Percentiles rank a stretch among this genome's conserved stretches.
phyloP scores from a whole-genome alignment of 2,797 vertebrate genomes.

The Ispidina lecontei region DNA sequence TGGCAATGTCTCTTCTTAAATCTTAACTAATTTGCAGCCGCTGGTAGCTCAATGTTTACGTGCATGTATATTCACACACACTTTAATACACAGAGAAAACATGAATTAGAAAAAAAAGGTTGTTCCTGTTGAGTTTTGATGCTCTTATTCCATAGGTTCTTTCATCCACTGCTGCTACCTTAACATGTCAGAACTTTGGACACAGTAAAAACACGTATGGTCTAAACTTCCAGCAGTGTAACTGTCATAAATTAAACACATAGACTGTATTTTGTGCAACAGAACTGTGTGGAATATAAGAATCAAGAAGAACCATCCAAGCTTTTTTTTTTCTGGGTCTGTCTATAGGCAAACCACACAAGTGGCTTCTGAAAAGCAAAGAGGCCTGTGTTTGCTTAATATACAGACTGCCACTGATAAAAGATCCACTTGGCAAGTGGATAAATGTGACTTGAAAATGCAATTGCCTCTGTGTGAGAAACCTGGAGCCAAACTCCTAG shows the following conservation, averaged over 20 bases:
- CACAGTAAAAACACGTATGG: background rate
- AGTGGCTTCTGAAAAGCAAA: background rate
- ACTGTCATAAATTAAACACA: background rate
- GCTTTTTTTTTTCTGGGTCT: background rate
- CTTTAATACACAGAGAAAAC: no score
- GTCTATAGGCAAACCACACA: background rate
- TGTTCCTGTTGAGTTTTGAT: background rate
- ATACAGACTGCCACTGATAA: background rate
- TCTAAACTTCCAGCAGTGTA: background rate
- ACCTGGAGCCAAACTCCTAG: background rate
- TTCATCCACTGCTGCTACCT: background rate
- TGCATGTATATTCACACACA: rapidly evolving
- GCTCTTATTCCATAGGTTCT: background rate
- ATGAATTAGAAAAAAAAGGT: background rate
- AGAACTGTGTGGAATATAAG: background rate
- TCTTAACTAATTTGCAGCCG: background rate
- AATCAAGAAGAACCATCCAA: background rate
- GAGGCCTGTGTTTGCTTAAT: background rate
- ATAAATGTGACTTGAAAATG: background rate
- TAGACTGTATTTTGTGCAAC: background rate
- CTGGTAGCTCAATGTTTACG: background rate
- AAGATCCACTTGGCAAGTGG: background rate
- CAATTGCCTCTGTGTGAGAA: background rate
- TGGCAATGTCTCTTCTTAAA: background rate
- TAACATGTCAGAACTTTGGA: background rate